Conservation (phyloP, 1,140 invertebrate genomes). For the Brachionus plicatilis region DNA sequence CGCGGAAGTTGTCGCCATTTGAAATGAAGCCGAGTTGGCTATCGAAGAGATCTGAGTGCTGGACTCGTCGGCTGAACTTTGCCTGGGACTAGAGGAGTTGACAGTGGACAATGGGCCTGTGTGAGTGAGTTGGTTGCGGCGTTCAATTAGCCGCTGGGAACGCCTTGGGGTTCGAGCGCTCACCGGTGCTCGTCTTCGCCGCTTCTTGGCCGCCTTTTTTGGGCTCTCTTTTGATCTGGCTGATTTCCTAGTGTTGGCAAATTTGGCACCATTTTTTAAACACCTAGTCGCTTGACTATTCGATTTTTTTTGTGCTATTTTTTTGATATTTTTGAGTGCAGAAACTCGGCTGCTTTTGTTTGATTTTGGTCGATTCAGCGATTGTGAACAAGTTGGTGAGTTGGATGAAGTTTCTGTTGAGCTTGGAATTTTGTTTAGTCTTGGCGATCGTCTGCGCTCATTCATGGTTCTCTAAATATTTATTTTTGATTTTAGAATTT, state of each 20-base stretch:
- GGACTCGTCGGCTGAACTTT: neutral
- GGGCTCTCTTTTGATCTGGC: neutral
- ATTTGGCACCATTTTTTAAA: slow-evolving; percentile 7
- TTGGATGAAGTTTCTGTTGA: neutral
- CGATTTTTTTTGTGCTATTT: neutral
- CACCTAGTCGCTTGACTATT: neutral
- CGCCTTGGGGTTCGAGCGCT: neutral
- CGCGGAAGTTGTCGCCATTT: neutral
- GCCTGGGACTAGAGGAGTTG: neutral
- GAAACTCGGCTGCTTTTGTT: neutral
- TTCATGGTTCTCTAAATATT: neutral
- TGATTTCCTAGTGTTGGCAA: slow-evolving; percentile 5
- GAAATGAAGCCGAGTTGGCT: neutral
- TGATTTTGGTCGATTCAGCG: neutral
- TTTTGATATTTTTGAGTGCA: neutral
- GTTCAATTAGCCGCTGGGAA: neutral
- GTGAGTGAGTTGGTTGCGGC: neutral
- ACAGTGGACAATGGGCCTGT: neutral
- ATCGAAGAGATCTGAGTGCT: neutral
- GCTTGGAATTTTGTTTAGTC: neutral
- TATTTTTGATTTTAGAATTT: neutral
- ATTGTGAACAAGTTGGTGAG: slow-evolving; percentile 11
- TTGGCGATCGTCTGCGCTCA: slow-evolving; percentile 9
- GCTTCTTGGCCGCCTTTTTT: neutral
- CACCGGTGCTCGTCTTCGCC: neutral